These are phyloP conservation scores for Phycodurus eques DNA, from an alignment of 2,113 vertebrate species.

Conservation along the genomic window DNA sequence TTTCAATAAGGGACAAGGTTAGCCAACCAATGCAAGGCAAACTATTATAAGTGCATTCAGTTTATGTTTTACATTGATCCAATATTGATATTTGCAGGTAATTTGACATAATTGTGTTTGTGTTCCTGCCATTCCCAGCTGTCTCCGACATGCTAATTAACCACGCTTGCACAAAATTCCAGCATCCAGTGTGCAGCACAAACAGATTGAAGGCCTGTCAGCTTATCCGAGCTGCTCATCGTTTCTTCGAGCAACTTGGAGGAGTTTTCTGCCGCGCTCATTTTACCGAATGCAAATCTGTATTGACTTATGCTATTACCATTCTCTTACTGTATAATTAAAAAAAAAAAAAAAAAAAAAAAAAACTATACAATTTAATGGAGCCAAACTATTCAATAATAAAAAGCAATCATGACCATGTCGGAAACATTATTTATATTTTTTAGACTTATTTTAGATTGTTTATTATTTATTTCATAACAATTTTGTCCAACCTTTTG, in stretches of 20 bases:
- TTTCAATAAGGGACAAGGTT: too few relatives aligned
- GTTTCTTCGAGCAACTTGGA: constrained; percentile 16
- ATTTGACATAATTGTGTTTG: constrained; percentile 2
- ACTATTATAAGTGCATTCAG: background rate
- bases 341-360: background rate
- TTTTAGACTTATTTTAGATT: background rate
- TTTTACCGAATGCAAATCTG: background rate
- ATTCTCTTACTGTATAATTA: background rate
- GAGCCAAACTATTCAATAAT: background rate
- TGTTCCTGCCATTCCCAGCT: constrained; percentile 29
- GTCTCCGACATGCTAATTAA: constrained; percentile 30
- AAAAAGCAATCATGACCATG: background rate
- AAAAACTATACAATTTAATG: background rate
- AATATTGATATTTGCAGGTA: constrained; percentile 9
- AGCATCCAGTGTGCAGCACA: constrained; percentile 26
- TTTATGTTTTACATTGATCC: background rate
- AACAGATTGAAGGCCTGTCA: constrained; percentile 35
- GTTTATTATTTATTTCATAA: background rate
- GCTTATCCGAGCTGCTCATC: constrained; percentile 31
- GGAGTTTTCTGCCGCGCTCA: constrained; percentile 1
- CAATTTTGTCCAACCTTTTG: background rate
- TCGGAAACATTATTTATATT: background rate
- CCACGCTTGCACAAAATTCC: constrained; percentile 27
- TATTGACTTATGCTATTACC: background rate
- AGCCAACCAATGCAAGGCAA: background rate